A percentile compares a stretch with the other conserved stretches of the same genome.
phyloP scores from a whole-genome alignment of 1,140 invertebrate species.

The Hirudo medicinalis region DNA sequence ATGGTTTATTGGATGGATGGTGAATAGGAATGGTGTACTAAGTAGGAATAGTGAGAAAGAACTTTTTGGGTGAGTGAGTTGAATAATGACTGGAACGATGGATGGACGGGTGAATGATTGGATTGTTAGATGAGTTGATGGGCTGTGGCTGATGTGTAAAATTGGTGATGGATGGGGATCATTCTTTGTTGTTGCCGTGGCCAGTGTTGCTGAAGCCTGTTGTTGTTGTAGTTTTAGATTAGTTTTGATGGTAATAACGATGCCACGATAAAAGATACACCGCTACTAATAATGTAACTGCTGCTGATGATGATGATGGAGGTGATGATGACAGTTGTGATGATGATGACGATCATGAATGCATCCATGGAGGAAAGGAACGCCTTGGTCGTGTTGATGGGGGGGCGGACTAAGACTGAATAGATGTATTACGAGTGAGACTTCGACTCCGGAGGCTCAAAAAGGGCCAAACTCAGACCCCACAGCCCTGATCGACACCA shows the following conservation, averaged over 20 bases:
- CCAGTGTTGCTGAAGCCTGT: no score
- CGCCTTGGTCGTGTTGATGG: no score
- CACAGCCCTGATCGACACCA: neutral
- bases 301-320: neutral
- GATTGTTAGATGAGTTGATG: neutral
- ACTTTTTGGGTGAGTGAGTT: neutral
- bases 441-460: no score
- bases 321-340: neutral
- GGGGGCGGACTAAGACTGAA: no score
- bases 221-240: neutral
- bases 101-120: neutral
- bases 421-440: no score
- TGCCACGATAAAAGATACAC: no score
- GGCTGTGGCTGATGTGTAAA: no score
- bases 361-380: no score
- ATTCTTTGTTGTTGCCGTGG: no score
- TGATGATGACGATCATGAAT: no score
- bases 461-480: no score
- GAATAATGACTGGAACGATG: neutral
- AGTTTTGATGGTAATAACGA: neutral
- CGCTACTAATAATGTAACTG: neutral
- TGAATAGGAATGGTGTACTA: neutral
- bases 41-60: neutral
- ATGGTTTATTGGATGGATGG: neutral
- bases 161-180: no score